These are phyloP conservation scores for Carassius gibelio DNA, from an alignment of 2,113 vertebrate genomes.

Conservation along the genomic window DNA sequence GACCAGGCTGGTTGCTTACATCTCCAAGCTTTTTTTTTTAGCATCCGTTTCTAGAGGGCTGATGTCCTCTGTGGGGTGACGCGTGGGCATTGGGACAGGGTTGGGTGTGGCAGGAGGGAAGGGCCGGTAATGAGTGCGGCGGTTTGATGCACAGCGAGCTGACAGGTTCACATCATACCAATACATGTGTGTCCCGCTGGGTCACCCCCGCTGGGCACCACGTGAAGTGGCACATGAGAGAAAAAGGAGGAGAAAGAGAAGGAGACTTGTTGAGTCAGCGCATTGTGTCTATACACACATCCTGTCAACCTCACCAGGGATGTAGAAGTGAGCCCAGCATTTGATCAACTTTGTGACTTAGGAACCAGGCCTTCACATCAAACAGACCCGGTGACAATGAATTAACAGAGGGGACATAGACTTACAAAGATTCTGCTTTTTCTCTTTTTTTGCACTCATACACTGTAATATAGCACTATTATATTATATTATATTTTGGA, in stretches of 20 bases:
- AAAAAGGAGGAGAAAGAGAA: conserved; percentile 7
- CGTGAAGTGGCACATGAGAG: not conserved
- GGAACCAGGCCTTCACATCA: conserved; percentile 1
- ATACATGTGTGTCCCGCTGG: not conserved
- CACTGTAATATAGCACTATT: too few relatives aligned
- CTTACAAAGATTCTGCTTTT: not conserved
- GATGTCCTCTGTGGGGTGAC: not conserved
- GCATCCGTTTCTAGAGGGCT: not conserved
- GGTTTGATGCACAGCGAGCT: not conserved
- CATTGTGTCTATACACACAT: not conserved
- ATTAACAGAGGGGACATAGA: conserved; percentile 19
- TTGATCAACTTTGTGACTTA: conserved; percentile 46
- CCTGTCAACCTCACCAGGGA: not conserved
- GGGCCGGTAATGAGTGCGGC: conserved; percentile 40
- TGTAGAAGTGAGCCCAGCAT: conserved; percentile 2
- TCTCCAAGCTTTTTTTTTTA: conserved; percentile 44
- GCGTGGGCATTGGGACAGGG: not conserved
- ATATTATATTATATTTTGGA: too few relatives aligned
- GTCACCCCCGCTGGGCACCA: not conserved
- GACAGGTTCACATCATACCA: conserved; percentile 19
- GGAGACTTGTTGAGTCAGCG: conserved; percentile 28
- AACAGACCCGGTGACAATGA: conserved; percentile 27
- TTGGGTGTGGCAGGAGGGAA: conserved; percentile 22
- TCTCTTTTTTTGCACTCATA: not conserved
- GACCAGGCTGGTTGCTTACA: conserved; percentile 9